Base-by-base conservation (phyloP, 2,113 vertebrate genomes). In the Camelus dromedarius region DNA sequence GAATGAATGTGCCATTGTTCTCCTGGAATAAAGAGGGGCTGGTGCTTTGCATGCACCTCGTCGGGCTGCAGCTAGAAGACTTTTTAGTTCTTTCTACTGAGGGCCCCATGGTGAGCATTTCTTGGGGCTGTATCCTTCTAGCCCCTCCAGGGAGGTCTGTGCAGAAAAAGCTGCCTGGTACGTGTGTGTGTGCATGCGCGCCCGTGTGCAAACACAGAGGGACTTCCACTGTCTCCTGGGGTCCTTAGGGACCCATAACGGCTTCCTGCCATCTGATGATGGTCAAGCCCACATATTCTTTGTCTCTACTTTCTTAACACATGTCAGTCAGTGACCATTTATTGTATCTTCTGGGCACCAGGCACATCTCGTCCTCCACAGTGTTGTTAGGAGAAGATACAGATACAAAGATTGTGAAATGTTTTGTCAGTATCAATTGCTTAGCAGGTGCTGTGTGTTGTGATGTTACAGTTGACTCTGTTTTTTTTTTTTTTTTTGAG, bases 321-420 rank as follows among this genome's bases (percentile, higher is more conserved):
- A 3, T 30, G 11, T 54, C 64, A 76, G 67, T 20, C 26, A 30
- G 15, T 8, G 20, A 80, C 20, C 4, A 8, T 75, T 77, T 89
- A 2, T 35, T 46, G 4, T 62, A 6, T 77, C 88, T 48, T 82
- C 54, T 60, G 30, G 32, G 48, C 54, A 54, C 32, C 1, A 0
- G 35, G 50, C 4, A 6, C 9, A 8, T 85, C 35, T 52, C 8
- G 5, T 14, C 26, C 28, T 81, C 91, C 30, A 30, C 48, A 54
- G 9, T 15, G 16, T 32, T 72, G 58, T 93, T 83, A 62, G 48
- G 28, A 58, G 83, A 92, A 81, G 26, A 62, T 79, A 8, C 14
- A n/a, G 77, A 80, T 50, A 81, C 69, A 70, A 91, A 42, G 54
- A 89, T 42, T 75, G 26, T 90, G 62, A 93, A 38, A 14, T 66